Evolutionary conservation across 2,113 vertebrate genomes (phyloP), one percentile per base, ranked within the genome.

Genomic region (Prochilodus magdalenae): DNA sequence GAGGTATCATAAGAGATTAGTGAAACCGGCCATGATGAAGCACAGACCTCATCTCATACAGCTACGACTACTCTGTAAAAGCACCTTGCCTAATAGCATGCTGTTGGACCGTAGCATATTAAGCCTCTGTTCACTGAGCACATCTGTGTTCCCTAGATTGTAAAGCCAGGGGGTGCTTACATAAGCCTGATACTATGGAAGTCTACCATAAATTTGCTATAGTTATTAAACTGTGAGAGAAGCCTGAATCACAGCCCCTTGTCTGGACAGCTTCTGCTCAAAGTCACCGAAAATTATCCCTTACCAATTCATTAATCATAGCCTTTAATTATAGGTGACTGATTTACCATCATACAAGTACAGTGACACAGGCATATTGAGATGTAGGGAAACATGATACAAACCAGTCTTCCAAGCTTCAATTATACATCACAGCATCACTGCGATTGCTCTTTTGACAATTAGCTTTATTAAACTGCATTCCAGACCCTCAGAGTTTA

Each of bases 381-480:
- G 80, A 73, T 24, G 59, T 53, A 70, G 70, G 72, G 73, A 24
- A 77, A 87, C 90, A 80, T 91, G 90, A 92, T 83, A 85, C 60
- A 53, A 75, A 85, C 51, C 90, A 89, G 85, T 78, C 40, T 20
- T n/a, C 29, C 75, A 73, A n/a, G 20, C 33, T 51, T 78, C 88
- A 87, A 89, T 89, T 86, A 91, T 47, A 36, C 62, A 73, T 57
- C 80, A 85, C 85, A 76, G 81, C 65, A 85, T 87, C 88, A 81
- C 84, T 84, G 22, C 86, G 72, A 90, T 90, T 83, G 87, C 91
- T 89, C 84, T 88, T 83, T 88, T 90, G 89, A 86, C 84, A 86
- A 82, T 69, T 55, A 66, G 70, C 53, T 85, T 85, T 73, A 77
- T 78, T 72, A 26, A 69, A 63, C 55, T 49, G 60, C 55, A 57